These are phyloP conservation scores for Troilus luridus DNA, from an alignment of 2,888 invertebrate species.

Conservation along the genomic window DNA sequence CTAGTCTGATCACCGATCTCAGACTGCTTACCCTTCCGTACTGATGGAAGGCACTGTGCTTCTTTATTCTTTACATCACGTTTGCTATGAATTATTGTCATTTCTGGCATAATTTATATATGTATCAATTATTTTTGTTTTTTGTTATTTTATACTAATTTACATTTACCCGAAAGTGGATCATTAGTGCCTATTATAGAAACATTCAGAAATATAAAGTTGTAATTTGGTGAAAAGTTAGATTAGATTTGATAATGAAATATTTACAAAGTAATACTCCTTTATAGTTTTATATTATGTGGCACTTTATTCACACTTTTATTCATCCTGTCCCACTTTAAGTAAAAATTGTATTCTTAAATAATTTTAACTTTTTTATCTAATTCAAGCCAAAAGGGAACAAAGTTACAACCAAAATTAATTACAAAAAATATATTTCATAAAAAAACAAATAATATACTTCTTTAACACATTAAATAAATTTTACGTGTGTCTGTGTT, in stretches of 20 bases:
- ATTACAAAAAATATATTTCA: constrained; percentile 25
- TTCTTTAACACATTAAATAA: constrained; percentile 18
- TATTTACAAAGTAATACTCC: neutral
- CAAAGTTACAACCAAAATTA: neutral
- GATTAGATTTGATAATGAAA: neutral
- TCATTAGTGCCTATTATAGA: neutral
- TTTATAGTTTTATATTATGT: neutral
- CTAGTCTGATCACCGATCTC: no score
- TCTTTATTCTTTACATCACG: no score
- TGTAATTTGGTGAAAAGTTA: neutral
- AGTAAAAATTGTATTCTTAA: neutral
- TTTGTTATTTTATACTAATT: neutral
- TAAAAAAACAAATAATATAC: constrained; percentile 3
- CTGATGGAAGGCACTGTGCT: no score
- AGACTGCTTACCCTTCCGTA: no score
- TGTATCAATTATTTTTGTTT: neutral
- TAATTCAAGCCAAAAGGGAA: neutral
- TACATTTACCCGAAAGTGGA: neutral
- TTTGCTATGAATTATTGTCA: neutral
- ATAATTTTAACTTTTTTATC: neutral
- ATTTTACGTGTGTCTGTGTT: neutral
- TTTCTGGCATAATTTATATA: neutral
- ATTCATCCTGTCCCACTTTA: neutral
- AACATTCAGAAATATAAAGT: neutral
- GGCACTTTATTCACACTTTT: neutral